A percentile compares a stretch with the other conserved stretches of the same genome.
Evolutionary conservation across 2,888 invertebrate genomes (phyloP).

Genomic region (Clusia tigrina): DNA sequence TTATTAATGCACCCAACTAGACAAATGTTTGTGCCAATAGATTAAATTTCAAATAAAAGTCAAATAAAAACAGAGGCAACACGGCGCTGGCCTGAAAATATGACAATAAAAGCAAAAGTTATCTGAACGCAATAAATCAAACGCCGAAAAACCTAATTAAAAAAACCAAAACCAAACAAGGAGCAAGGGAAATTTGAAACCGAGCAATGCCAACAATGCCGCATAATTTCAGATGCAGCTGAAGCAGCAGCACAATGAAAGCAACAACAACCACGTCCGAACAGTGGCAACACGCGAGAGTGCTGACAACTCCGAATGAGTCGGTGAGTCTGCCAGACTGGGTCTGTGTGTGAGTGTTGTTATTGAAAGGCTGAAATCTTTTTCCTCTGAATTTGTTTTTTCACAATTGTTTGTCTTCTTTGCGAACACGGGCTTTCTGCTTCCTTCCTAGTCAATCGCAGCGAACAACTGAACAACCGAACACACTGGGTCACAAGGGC

Average conservation of each 20-base stretch:
- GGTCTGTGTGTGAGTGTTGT: too few relatives aligned
- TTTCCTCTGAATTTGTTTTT: too few relatives aligned
- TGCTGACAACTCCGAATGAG: neutral
- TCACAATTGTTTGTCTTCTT: too few relatives aligned
- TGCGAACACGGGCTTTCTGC: too few relatives aligned
- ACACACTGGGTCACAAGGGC: conserved; percentile 28
- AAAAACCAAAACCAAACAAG: neutral
- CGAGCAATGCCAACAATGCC: neutral
- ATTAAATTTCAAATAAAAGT: conserved; percentile 13
- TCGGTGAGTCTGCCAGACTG: too few relatives aligned
- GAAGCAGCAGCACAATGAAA: neutral
- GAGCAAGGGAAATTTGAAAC: conserved; percentile 4
- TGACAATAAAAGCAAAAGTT: conserved; percentile 8
- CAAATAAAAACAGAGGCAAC: neutral
- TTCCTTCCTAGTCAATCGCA: too few relatives aligned
- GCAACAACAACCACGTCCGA: conserved; percentile 2
- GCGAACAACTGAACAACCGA: too few relatives aligned
- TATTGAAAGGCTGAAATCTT: too few relatives aligned
- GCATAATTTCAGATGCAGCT: conserved; percentile 5
- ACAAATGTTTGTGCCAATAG: neutral
- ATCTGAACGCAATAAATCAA: conserved; percentile 17
- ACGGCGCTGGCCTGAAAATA: neutral
- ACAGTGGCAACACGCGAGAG: too few relatives aligned
- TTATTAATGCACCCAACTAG: conserved; percentile 12
- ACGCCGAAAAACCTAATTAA: conserved; percentile 14